Evolutionary conservation across 1,140 invertebrate genomes (phyloP), one percentile per base, ranked within the genome.

Genomic region (Drosophila tsacasi): DNA sequence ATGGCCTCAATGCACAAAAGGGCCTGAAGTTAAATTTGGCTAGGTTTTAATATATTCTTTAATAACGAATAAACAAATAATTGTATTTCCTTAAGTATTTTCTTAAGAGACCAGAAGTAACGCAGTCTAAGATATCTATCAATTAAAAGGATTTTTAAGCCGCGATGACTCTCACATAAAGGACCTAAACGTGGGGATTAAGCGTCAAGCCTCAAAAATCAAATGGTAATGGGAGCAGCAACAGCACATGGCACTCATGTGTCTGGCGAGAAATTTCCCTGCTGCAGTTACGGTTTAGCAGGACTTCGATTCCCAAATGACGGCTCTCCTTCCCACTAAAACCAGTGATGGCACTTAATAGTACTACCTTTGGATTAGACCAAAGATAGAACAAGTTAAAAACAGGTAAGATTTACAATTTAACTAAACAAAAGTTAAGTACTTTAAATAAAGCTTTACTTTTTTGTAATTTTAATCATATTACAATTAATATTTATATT

Each of bases 1-100:
- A 54, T 90, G 50, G 49, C 61, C 5, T 40, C 40, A 1, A 71
- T 67, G 8, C 58, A 65, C 4, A 89, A 61, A 54, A 90, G 69
- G 13, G 17, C 25, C 10, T 77, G 12, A 47, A 58, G 13, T 13
- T 1, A 15, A 13, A 17, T 37, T 23, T 37, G 15, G 1, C 3
- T 9, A 17, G 7, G 1, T 7, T 40, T 23, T 1, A 23, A 19
- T 8, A 27, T 13, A 30, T 58, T 50, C 21, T 0, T 25, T 9
- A 0, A 47, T 17, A 17, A 17, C 19, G 17, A 17, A 6, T 49
- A 12, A 13, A 13, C 15, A 12, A 15, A 13, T 8, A 7, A 8
- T 4, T 17, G 7, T 17, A 19, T 39, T 39, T 17, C 12, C 17
- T 17, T 10, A 25, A 57, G 6, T 8, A 23, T 25, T 25, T 3